Conservation (phyloP, 2,113 vertebrate species). For the Ptilorrhoa leucosticta region DNA sequence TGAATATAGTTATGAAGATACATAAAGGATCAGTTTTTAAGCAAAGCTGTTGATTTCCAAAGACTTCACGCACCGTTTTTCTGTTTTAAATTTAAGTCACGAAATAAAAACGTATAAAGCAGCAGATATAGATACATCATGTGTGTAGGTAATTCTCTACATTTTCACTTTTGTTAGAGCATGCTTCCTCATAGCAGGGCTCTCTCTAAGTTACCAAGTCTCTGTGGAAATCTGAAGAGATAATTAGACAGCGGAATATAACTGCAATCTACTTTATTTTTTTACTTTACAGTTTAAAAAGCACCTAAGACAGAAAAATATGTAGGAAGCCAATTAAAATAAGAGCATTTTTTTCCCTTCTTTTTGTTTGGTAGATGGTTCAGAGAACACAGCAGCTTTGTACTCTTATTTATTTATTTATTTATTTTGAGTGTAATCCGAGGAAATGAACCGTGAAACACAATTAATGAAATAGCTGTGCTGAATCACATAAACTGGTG, state of each 20-base stretch:
- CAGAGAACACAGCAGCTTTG: background rate
- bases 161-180: background rate
- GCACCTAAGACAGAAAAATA: background rate
- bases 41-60: background rate
- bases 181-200: background rate
- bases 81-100: background rate
- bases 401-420: slow-evolving; percentile 52
- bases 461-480: slow-evolving; percentile 71
- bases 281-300: slow-evolving; percentile 18
- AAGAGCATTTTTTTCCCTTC: background rate
- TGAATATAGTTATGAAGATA: background rate
- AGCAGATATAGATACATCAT: background rate
- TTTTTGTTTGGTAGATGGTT: slow-evolving; percentile 8
- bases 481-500: slow-evolving; percentile 51
- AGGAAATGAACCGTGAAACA: slow-evolving; percentile 73
- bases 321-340: slow-evolving; percentile 27
- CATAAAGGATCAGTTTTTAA: background rate
- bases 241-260: slow-evolving; percentile 13
- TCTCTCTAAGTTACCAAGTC: background rate
- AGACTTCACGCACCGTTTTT: background rate
- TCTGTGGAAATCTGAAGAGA: slow-evolving; percentile 19
- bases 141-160: background rate
- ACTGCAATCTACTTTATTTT: background rate
- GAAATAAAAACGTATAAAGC: background rate
- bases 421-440: slow-evolving; percentile 52